These are phyloP conservation scores for Hemibagrus guttatus DNA, from an alignment of 2,797 vertebrate species.

Conservation along the genomic window DNA sequence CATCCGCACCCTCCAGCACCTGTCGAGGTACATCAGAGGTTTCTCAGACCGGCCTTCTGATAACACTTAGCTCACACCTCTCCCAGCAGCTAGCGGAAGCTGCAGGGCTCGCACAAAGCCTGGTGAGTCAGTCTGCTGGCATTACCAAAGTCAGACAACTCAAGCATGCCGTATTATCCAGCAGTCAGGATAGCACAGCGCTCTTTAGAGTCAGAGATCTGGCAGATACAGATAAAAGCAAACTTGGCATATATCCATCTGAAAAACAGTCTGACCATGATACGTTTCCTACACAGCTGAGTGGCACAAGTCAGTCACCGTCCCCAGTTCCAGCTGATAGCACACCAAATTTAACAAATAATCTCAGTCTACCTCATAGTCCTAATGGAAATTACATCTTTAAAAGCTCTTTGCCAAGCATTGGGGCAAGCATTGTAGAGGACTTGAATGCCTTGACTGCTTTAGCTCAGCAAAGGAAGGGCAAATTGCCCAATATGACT, in stretches of 20 bases:
- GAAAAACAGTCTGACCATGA: slow-evolving; percentile 70
- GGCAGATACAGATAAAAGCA: slow-evolving; percentile 52
- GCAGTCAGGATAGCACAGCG: slow-evolving; percentile 75
- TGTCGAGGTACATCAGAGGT: slow-evolving; percentile 86
- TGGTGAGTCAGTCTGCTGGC: slow-evolving; percentile 95
- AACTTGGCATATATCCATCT: slow-evolving; percentile 70
- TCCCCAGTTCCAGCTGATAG: slow-evolving; percentile 83
- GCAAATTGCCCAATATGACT: slow-evolving; percentile 88
- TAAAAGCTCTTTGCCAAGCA: slow-evolving; percentile 85
- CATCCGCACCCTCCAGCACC: slow-evolving; percentile 81
- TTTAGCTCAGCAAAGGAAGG: slow-evolving; percentile 93
- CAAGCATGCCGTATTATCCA: slow-evolving; percentile 34
- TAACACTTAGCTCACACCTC: slow-evolving; percentile 95
- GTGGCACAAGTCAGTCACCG: slow-evolving; percentile 67
- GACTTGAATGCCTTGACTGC: slow-evolving; percentile 92
- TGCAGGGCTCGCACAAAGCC: slow-evolving; percentile 96
- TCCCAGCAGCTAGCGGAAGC: slow-evolving; percentile 98
- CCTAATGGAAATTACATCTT: slow-evolving; percentile 87
- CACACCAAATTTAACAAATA: slow-evolving; percentile 56
- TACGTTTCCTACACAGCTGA: slow-evolving; percentile 80
- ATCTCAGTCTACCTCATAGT: slow-evolving; percentile 97
- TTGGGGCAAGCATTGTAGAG: slow-evolving; percentile 90
- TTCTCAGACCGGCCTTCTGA: slow-evolving; percentile 87
- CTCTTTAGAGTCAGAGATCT: slow-evolving; percentile 42
- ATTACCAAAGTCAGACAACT: slow-evolving; percentile 90